A percentile compares a stretch with the other conserved stretches of the same genome.
phyloP scores from a whole-genome alignment of 2,113 vertebrate genomes.

The Oncorhynchus tshawytscha region DNA sequence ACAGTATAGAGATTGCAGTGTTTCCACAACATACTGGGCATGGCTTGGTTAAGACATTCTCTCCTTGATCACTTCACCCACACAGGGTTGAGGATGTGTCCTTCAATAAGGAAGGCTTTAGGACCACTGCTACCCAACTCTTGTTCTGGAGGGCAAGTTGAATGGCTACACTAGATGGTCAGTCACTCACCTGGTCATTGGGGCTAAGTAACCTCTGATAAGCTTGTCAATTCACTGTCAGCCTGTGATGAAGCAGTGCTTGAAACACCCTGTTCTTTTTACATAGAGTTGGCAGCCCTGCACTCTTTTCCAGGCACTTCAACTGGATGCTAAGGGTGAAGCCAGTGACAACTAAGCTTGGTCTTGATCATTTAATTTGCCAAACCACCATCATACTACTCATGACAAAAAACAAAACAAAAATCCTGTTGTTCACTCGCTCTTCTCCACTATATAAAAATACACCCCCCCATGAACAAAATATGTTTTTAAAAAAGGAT shows the following conservation, averaged over 20 bases:
- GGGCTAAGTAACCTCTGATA: no score
- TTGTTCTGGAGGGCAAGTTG: conserved; percentile 46
- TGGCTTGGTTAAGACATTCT: background rate
- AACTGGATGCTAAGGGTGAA: conserved; percentile 44
- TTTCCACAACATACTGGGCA: conserved; percentile 25
- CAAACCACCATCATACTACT: conserved; percentile 32
- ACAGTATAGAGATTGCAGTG: conserved; percentile 55
- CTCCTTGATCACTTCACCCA: background rate
- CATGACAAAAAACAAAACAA: conserved; percentile 4
- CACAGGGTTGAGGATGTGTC: background rate
- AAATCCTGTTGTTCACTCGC: conserved; percentile 49
- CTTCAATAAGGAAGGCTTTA: background rate
- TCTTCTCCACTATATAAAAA: conserved; percentile 47
- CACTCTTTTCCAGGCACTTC: conserved; percentile 9
- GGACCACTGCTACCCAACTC: background rate
- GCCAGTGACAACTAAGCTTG: conserved; percentile 23
- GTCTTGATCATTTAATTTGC: conserved; percentile 22
- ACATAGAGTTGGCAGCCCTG: background rate
- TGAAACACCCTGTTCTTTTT: background rate
- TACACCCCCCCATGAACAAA: conserved; percentile 61
- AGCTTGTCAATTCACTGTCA: no score
- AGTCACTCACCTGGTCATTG: background rate
- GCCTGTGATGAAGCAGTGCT: background rate
- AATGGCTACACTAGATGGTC: conserved; percentile 14
- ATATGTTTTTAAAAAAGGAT: conserved; percentile 41